Evolutionary conservation across 2,113 vertebrate genomes (phyloP).

Genomic region (Pteruthius melanotis): DNA sequence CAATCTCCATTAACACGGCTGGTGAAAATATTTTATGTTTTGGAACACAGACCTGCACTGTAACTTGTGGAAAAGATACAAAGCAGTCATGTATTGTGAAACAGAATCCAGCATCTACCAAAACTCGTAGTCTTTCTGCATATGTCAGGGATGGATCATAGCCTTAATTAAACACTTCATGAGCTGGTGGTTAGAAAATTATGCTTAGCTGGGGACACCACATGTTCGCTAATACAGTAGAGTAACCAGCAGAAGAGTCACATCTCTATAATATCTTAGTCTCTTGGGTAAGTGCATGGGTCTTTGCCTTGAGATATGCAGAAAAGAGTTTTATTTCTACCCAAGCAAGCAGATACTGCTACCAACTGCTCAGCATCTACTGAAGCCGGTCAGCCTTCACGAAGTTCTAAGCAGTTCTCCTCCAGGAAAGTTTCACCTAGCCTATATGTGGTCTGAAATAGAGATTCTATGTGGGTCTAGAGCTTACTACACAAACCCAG

Average conservation of each 20-base stretch:
- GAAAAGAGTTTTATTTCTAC: not conserved
- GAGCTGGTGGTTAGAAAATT: not conserved
- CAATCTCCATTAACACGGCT: not conserved
- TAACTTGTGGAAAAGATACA: not conserved
- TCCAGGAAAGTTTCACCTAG: not conserved
- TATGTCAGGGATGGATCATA: not conserved
- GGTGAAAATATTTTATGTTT: not conserved
- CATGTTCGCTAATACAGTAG: not conserved
- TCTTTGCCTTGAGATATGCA: not conserved
- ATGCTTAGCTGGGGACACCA: not conserved
- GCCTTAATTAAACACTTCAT: not conserved
- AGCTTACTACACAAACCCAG: not conserved
- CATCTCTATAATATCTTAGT: not conserved
- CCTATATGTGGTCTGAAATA: not conserved
- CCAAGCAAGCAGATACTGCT: not conserved
- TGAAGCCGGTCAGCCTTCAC: not conserved
- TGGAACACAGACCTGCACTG: not conserved
- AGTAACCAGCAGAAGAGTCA: not conserved
- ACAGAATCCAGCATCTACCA: not conserved
- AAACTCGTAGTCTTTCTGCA: not conserved
- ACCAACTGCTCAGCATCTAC: not conserved
- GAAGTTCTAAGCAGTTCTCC: not conserved
- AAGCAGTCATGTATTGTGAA: not conserved
- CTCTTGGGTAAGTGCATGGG: not conserved
- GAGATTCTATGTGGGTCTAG: not conserved